Conservation (phyloP, 2,888 invertebrate species). For the Chouioia cunea region DNA sequence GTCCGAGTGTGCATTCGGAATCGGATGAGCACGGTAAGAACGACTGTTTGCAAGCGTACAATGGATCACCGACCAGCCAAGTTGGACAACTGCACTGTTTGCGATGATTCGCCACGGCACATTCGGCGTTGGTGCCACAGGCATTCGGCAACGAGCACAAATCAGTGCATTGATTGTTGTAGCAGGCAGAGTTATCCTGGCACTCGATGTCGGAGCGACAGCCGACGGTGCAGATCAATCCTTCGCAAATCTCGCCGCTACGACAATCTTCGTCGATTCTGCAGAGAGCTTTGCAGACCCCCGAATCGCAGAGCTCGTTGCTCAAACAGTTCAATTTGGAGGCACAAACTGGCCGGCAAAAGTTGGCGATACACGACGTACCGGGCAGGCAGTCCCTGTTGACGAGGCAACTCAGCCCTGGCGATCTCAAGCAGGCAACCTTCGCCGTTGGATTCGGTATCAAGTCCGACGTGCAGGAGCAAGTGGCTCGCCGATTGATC, state of each 20-base stretch:
- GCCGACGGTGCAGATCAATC: constrained; percentile 82
- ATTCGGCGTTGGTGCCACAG: constrained; percentile 87
- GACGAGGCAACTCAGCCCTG: constrained; percentile 80
- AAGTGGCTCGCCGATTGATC: constrained; percentile 83
- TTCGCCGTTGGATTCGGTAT: constrained; percentile 91
- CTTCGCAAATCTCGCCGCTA: constrained; percentile 88
- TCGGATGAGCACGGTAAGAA: constrained; percentile 75
- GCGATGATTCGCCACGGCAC: constrained; percentile 78
- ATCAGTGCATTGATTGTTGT: constrained; percentile 83
- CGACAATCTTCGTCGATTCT: constrained; percentile 88
- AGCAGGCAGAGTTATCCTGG: constrained; percentile 78
- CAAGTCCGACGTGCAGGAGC: constrained; percentile 82
- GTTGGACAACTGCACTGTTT: constrained; percentile 82
- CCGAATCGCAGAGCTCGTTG: constrained; percentile 84
- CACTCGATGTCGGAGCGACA: constrained; percentile 87
- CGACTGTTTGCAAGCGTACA: constrained; percentile 79
- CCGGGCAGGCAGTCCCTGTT: constrained; percentile 82
- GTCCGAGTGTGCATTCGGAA: constrained; percentile 78
- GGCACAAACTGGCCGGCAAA: constrained; percentile 84
- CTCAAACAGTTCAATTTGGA: constrained; percentile 82
- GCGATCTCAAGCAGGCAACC: constrained; percentile 87
- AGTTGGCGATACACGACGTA: constrained; percentile 79
- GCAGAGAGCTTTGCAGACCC: constrained; percentile 87
- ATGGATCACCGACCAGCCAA: constrained; percentile 81
- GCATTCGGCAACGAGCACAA: constrained; percentile 82